A percentile compares a stretch with the other conserved stretches of the same genome.
Conservation (phyloP, 2,113 vertebrate genomes). For the Carassius auratus region DNA sequence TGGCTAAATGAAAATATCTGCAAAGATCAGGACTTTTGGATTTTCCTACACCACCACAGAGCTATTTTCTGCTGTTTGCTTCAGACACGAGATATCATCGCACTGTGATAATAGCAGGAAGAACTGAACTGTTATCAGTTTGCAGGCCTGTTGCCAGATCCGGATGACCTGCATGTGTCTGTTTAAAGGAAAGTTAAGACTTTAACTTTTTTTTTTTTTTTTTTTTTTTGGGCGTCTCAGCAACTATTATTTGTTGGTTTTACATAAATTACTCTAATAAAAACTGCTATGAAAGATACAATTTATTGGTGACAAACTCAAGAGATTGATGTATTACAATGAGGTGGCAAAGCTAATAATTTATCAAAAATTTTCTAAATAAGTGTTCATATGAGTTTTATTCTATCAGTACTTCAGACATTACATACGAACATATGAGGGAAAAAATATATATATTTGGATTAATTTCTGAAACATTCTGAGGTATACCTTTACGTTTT, state of each 20-base stretch:
- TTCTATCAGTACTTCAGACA: neutral
- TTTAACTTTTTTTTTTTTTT: constrained; percentile 7
- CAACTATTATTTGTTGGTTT: neutral
- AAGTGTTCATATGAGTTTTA: neutral
- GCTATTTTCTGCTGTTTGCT: constrained; percentile 1
- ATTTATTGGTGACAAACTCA: neutral
- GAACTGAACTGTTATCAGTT: constrained; percentile 35
- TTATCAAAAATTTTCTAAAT: neutral
- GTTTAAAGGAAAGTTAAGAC: constrained; percentile 16
- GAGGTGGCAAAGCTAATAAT: neutral
- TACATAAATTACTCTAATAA: constrained; percentile 14
- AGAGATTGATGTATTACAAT: neutral
- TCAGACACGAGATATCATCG: constrained; percentile 29
- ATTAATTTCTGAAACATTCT: neutral
- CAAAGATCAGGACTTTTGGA: neutral
- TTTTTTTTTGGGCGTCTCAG: neutral
- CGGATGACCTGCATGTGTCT: constrained; percentile 17
- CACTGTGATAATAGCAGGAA: constrained; percentile 46
- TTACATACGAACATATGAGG: neutral
- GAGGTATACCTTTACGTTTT: neutral
- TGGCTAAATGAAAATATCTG: constrained; percentile 31
- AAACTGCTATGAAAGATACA: neutral
- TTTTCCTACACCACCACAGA: neutral
- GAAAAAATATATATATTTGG: neutral
- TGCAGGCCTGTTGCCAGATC: neutral